Evolutionary conservation across 2,113 vertebrate genomes (phyloP).

Genomic region (Antennarius striatus): DNA sequence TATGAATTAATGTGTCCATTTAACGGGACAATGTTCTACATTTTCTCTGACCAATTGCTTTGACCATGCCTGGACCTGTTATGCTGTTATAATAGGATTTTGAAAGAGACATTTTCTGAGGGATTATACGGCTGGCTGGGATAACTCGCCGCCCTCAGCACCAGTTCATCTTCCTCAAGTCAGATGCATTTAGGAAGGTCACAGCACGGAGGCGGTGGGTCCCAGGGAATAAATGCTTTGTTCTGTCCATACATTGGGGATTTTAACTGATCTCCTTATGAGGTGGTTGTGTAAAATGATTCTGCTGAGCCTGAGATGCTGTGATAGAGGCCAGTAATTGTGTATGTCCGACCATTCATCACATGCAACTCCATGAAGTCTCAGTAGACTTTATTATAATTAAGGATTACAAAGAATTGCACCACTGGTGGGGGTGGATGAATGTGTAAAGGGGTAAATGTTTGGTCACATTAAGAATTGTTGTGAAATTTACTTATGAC

Average conservation of each 20-base stretch:
- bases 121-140: conserved; percentile 41
- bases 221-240: no score
- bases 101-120: conserved; percentile 26
- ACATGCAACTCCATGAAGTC: not conserved
- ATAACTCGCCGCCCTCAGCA: conserved; percentile 24
- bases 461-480: conserved; percentile 37
- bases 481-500: conserved; percentile 48
- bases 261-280: no score
- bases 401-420: conserved; percentile 27
- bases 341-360: conserved; percentile 4
- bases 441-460: not conserved
- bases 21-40: conserved; percentile 20
- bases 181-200: conserved; percentile 56
- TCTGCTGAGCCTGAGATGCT: not conserved
- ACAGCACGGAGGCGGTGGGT: not conserved
- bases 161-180: conserved; percentile 5
- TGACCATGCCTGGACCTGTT: conserved; percentile 32
- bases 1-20: conserved; percentile 16
- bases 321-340: no score
- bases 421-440: not conserved
- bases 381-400: not conserved
- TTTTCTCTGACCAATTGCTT: conserved; percentile 40
- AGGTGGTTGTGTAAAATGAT: not conserved
- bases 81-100: conserved; percentile 47
- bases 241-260: no score